Percentiles rank a stretch among this genome's conserved stretches.
Evolutionary conservation across 2,888 invertebrate species (phyloP).

Genomic region (Escarpia spicata): DNA sequence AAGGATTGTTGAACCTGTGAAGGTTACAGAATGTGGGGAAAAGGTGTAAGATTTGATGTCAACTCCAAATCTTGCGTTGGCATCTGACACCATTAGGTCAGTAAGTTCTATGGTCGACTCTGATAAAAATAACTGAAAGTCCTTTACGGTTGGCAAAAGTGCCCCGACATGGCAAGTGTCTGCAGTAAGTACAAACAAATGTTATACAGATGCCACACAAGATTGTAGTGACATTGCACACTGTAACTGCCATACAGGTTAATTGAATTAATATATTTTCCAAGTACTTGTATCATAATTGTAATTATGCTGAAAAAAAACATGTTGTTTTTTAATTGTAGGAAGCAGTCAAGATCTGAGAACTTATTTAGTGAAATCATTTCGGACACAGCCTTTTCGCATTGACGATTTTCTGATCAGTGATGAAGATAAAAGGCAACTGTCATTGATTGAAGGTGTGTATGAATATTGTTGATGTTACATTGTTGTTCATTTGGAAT

Average conservation of each 20-base stretch:
- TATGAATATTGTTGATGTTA: not conserved
- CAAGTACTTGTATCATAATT: too few relatives aligned
- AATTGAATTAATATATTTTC: too few relatives aligned
- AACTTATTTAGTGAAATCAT: not conserved
- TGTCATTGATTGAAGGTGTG: not conserved
- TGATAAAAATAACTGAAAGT: too few relatives aligned
- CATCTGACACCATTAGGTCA: too few relatives aligned
- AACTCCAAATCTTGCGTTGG: too few relatives aligned
- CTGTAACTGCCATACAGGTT: too few relatives aligned
- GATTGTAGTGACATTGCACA: not conserved
- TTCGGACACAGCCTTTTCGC: not conserved
- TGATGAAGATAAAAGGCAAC: not conserved
- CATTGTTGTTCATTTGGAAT: too few relatives aligned
- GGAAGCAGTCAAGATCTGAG: not conserved
- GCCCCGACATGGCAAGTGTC: too few relatives aligned
- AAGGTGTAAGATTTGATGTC: not conserved
- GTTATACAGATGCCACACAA: not conserved
- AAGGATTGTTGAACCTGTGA: not conserved
- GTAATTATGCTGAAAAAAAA: not conserved
- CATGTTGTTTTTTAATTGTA: not conserved
- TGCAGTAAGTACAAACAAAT: too few relatives aligned
- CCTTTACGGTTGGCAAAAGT: too few relatives aligned
- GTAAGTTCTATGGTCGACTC: too few relatives aligned
- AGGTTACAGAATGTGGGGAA: not conserved
- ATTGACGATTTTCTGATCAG: not conserved